Conservation (phyloP, 2,797 vertebrate species). For the Mormyrops attenuatus region DNA sequence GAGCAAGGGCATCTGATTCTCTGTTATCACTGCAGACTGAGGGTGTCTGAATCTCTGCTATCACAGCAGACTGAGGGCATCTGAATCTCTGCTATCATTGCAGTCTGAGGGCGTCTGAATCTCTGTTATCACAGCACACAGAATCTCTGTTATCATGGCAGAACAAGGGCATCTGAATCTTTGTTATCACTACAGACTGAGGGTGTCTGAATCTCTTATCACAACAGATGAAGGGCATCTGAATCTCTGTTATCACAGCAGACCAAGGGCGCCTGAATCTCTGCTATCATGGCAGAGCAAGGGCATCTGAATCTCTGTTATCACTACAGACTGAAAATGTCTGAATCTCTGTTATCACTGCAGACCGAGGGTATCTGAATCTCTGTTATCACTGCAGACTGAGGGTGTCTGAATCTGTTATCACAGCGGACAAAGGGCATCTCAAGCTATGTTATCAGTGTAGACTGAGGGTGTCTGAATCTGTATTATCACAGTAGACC, state of each 20-base stretch:
- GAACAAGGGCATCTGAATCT: too few relatives aligned
- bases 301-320: too few relatives aligned
- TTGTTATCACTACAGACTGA: too few relatives aligned
- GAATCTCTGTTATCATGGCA: not conserved
- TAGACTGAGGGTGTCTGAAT: not conserved
- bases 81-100: not conserved
- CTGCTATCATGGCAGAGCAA: too few relatives aligned
- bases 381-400: too few relatives aligned
- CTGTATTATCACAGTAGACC: not conserved
- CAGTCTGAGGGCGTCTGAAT: not conserved
- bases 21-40: not conserved
- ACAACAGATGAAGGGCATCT: not conserved
- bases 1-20: not conserved
- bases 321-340: too few relatives aligned
- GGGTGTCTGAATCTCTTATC: too few relatives aligned
- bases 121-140: not conserved
- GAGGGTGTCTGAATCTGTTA: not conserved
- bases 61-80: too few relatives aligned
- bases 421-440: fast-evolving
- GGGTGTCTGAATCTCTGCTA: not conserved
- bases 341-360: not conserved
- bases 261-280: not conserved
- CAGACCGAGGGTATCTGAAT: not conserved
- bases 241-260: not conserved
- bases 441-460: not conserved